Base-by-base conservation (phyloP, 2,797 vertebrate species). In the Phrynocephalus vlangalii region DNA sequence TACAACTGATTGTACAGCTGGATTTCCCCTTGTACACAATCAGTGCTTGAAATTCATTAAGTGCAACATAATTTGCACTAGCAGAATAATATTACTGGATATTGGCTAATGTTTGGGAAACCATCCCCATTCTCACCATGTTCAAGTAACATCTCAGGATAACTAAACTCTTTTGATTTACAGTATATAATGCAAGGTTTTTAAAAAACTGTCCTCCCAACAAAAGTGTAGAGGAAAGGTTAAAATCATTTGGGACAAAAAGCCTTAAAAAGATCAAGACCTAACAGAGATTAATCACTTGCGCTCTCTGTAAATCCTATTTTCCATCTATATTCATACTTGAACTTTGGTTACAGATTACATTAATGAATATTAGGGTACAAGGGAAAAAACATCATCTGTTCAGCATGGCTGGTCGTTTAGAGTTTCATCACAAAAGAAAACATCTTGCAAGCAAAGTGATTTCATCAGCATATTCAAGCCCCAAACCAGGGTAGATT, bases 401-500 rank as follows among this genome's bases (percentile, higher is more conserved):
- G 96, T 96, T 96, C 95, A 89, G 91, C 93, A 91, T 0, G 83
- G 91, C 91, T 93, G 88, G 89, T 78, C 95, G 97, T 96, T 95
- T 97, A 95, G 95, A 93, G 90, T 97, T 97, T 97, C 97, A 95
- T 93, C 93, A 94, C 93, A 92, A 93, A 96, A 95, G 93, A 95
- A 95, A 96, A 95, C 92, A 95, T 94, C 92, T 94, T 91, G 90
- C 84, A 70, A 94, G 90, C 90, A 95, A 96, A 97, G 93, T 96
- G 96, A 97, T 97, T 97, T 97, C 94, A 97, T 97, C 94, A 97
- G 85, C 93, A 96, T 97, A 97, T 97, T 97, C 95, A 97, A 95
- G 91, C 70, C 52, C 84, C 83, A 83, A 88, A 56, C 78, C 89
- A 89, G 82, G 86, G 95, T 86, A 88, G 66, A 7, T 87, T 94